These are phyloP conservation scores for Centropus bengalensis DNA, from an alignment of 2,113 vertebrate genomes.

Conservation along the genomic window DNA sequence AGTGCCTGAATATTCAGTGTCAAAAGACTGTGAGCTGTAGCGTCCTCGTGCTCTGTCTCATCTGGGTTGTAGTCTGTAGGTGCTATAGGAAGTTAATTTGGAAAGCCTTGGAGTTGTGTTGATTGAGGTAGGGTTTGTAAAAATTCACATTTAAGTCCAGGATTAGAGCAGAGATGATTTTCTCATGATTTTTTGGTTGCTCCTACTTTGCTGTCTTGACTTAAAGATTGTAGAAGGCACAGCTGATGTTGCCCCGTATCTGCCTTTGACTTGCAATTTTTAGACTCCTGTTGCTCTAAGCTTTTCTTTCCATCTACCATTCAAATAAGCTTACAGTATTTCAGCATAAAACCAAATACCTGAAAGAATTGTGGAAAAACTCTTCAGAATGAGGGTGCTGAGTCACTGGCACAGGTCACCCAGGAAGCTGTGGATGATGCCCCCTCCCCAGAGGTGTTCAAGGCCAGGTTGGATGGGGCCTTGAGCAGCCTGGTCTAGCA, in stretches of 20 bases:
- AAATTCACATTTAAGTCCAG: not conserved
- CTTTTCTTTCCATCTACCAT: not conserved
- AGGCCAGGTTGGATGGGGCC: no score
- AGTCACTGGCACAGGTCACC: no score
- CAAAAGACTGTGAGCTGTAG: not conserved
- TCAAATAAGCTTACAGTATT: not conserved
- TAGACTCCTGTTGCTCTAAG: not conserved
- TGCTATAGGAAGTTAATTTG: not conserved
- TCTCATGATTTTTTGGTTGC: rapidly evolving
- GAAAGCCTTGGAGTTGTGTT: not conserved
- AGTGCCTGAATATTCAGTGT: not conserved
- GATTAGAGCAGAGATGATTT: not conserved
- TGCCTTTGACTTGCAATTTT: not conserved
- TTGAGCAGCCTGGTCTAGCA: no score
- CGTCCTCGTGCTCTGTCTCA: not conserved
- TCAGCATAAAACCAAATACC: not conserved
- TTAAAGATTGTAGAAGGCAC: not conserved
- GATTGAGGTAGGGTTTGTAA: not conserved
- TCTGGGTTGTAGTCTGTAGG: not conserved
- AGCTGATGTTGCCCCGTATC: not conserved
- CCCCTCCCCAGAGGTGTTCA: no score
- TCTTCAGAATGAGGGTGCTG: no score
- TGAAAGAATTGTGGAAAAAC: no score
- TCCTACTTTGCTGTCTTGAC: not conserved
- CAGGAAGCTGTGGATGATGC: no score